Base-by-base conservation (phyloP, 2,113 vertebrate genomes). In the Gobio gobio region DNA sequence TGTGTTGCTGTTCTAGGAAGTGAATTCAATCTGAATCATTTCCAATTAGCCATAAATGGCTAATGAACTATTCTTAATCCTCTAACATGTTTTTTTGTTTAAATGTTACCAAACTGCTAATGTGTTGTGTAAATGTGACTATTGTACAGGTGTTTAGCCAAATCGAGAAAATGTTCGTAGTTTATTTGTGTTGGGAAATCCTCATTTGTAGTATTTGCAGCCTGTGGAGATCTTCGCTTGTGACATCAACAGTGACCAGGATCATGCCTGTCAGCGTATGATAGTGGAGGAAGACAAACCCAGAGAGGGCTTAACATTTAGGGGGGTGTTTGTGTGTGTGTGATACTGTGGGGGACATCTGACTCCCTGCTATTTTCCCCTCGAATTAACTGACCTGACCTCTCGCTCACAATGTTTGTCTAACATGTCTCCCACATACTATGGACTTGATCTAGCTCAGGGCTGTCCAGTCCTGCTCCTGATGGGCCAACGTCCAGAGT, bases 281-380 rank as follows among this genome's bases (percentile, higher is more conserved):
- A 51, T 64, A 47, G 61, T 4, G 10, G 59, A 26, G 43, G n/a
- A 80, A 45, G 4, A n/a, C 24, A 18, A 64, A 81, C 45, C 63
- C 26, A 29, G 45, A 81, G 14, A 47, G 45, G 45, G 61, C 20
- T 54, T 66, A 33, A 68, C 45, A 14, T 29, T 66, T 56, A 26
- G 24, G 18, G 3, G 18, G 51, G 45, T 81, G 59, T 82, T 45
- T 82, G 64, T 82, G 80, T 82, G 80, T 82, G 80, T 82, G 80
- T n/a, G 64, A 9, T 49, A 56, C 49, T 40, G 64, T 33, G 29
- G 3, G 43, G 5, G 45, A 33, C 10, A 83, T 66, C 10, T 56
- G 81, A 83, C 66, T 56, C 81, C 0, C 66, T 72, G 81, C 81
- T 83, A 73, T 83, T 72, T 83, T 83, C 63, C 16, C 29, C 68